Evolutionary conservation across 2,888 invertebrate genomes (phyloP), one percentile per base, ranked within the genome.

Genomic region (Ceratothoa steindachneri): DNA sequence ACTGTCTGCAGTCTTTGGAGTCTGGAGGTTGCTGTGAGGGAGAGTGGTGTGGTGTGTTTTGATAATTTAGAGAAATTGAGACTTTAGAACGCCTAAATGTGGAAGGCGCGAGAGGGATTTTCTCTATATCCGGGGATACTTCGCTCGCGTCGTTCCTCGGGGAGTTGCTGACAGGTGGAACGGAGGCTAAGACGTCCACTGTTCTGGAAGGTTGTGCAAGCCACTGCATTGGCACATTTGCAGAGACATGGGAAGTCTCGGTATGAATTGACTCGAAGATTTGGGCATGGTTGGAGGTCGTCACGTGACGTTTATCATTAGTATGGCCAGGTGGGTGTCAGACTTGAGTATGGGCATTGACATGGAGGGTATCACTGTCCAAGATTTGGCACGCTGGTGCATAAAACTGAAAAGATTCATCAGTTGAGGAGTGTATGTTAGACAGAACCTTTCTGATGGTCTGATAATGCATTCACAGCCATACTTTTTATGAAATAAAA

Each of bases 261-360:
- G 41, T 41, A 9, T 5, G 15, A 41, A 15, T 41, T 5, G 41
- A 15, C 15, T 5, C 41, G 41, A 15, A 15, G 41, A 41, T 9
- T 5, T 41, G 41, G 41, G 41, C 15, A 15, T 41, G 15, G 15
- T 41, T 41, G 41, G 41, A 9, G 41, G 5, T 5, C 7, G 41
- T 41, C 15, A 15, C 5, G 41, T 41, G 41, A 41, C 7, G 41
- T 15, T 41, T 41, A 9, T 41, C 15, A 41, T 5, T 41, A 15
- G 41, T 41, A 41, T 41, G 41, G 31, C 66, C 64, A 55, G 74
- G 72, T 68, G 69, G 71, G 24, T 72, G 77, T 77, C 77, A 77
- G 77, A 77, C 77, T 29, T 77, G 77, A 30, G 77, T 77, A 69
- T 77, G 74, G 27, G 72, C 72, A 74, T 77, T 74, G 71, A 67